Base-by-base conservation (phyloP, 1,140 invertebrate genomes). In the Leptinotarsa texana region DNA sequence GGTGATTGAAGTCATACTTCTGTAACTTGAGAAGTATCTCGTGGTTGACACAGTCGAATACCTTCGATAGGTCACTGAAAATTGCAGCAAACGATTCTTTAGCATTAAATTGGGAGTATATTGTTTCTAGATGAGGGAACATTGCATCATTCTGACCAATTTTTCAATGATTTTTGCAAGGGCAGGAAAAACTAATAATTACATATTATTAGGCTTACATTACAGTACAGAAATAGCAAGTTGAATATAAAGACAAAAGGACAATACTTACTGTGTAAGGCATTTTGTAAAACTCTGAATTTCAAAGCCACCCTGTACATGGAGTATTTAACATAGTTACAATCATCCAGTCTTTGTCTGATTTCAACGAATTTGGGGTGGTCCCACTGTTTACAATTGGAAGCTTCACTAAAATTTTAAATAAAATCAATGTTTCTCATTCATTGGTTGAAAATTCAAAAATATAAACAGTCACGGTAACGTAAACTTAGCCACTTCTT, bases 281-380 rank as follows among this genome's bases (percentile, higher is more conserved):
- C 82, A 76, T 88, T 88, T 86, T 95, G 94, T 74, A 96, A 83
- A 72, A 89, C 88, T 78, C 91, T 86, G 69, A 95, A 86, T 86
- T 96, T 96, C 85, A 94, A 91, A 17, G 93, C 94, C 63, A 93
- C 93, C 79, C 94, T 87, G 85, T 96, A 96, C 22, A 92, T 91
- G 77, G 92, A 90, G 86, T 94, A 95, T 83, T 92, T 90, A 48
- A 95, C 91, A 76, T 90, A 89, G 83, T 94, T 93, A 78, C 92
- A 91, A 73, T 93, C 89, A 78, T 90, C 87, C 78, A 93, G 84
- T 71, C 82, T 84, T 74, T 87, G 83, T 77, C 86, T 81, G 42
- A 89, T 86, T 61, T 87, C 85, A 4, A 73, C 71, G 81, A 89
- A 89, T 72, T 87, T 84, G 33, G 88, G 89, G 83, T 90, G 88